Base-by-base conservation (phyloP, 2,888 invertebrate species). In the Epinotia bilunana region DNA sequence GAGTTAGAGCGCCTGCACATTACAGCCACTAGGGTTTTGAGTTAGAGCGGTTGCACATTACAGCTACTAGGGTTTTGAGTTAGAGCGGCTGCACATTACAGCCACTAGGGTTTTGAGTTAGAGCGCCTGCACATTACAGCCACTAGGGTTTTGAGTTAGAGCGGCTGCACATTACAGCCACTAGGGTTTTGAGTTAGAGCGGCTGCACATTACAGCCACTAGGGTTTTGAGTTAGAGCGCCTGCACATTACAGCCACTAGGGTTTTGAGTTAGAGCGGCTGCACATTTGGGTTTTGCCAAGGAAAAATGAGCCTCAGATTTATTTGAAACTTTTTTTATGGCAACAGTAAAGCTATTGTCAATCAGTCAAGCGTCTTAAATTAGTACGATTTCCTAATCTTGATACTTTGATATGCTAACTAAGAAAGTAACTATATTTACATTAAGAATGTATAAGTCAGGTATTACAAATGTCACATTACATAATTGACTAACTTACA, bases 231-330 rank as follows among this genome's bases (percentile, higher is more conserved):
- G 88, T 91, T 83, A 87, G 79, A 83, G 62, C 46, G n/a, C 12
- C 28, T 43, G 20, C 39, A 28, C 13, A 6, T 12, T 55, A 33
- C 33, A 33, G 7, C 7, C 33, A 33, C 33, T 33, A 33, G 33
- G n/a, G n/a, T 90, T 91, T 90, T 91, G 89, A 90, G 88, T 91
- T 83, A 87, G 79, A 83, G 62, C 46, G n/a, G n/a, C 28, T 43
- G 20, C 39, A 28, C 13, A 6, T 12, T 55, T 33, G 7, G 33
- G n/a, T n/a, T 7, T 33, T 5, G 33, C 7, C 33, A 7, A 6
- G 33, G 23, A 28, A 28, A 7, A 7, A 33, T 33, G 33, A 33
- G 33, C 33, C 33, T 33, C 7, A 33, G 7, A 33, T 33, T 5
- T 33, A 33, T 28, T 28, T 28, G 4, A 28, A 28, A 28, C 28